Evolutionary conservation across 2,113 vertebrate species (phyloP).

Genomic region (Prolemur simus): DNA sequence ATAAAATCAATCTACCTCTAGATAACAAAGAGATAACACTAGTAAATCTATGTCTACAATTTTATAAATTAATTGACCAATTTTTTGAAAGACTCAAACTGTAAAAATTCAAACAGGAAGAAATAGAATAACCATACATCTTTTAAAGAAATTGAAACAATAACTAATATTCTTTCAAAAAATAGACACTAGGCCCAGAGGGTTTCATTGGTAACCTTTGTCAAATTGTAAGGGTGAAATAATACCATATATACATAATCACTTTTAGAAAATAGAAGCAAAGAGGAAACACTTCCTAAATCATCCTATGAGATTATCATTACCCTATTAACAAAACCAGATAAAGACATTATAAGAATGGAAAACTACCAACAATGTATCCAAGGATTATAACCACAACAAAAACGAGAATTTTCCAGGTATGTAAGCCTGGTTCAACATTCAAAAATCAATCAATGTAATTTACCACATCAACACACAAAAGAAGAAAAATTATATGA

Average conservation of each 20-base stretch:
- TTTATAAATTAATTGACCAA: background rate
- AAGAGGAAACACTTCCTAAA: background rate
- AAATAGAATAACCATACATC: background rate
- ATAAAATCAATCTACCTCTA: background rate
- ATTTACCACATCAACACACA: background rate
- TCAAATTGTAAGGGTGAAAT: background rate
- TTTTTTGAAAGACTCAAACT: background rate
- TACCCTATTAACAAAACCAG: background rate
- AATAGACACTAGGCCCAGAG: background rate
- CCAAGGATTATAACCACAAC: background rate
- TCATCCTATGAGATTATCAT: background rate
- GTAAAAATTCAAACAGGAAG: background rate
- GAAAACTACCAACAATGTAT: background rate
- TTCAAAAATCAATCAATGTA: background rate
- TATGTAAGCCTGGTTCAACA: background rate
- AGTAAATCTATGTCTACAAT: background rate
- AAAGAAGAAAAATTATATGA: background rate
- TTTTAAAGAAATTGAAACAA: background rate
- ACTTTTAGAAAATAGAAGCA: background rate
- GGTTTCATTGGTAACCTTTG: background rate
- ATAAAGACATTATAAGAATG: background rate
- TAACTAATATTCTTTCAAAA: background rate
- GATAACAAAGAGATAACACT: background rate
- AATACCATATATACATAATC: background rate
- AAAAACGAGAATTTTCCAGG: background rate